phyloP scores from a whole-genome alignment of 2,888 invertebrate genomes.

The Amphipoea lucens region DNA sequence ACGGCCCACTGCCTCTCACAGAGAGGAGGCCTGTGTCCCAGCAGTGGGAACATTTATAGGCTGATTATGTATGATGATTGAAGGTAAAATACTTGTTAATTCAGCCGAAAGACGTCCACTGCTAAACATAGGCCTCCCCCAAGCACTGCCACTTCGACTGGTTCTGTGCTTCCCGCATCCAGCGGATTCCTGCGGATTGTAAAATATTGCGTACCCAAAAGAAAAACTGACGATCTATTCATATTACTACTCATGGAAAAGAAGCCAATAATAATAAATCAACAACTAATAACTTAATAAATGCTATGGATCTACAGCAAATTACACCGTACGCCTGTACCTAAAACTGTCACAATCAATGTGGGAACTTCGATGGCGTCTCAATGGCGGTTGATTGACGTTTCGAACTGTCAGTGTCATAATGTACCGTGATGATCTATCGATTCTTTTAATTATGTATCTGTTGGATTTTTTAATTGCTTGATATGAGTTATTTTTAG shows the following conservation, averaged over 20 bases:
- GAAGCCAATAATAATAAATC: slow-evolving; percentile 29
- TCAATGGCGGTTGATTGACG: slow-evolving; percentile 63
- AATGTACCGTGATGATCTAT: slow-evolving; percentile 26
- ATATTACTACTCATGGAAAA: neutral
- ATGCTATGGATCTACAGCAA: slow-evolving; percentile 25
- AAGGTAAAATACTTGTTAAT: neutral
- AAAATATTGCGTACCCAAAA: neutral
- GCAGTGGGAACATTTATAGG: too few relatives aligned
- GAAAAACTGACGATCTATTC: neutral
- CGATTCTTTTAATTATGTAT: slow-evolving; percentile 40
- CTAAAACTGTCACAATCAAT: slow-evolving; percentile 48
- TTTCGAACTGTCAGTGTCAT: slow-evolving; percentile 37
- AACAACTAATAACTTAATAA: slow-evolving; percentile 30
- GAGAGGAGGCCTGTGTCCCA: too few relatives aligned
- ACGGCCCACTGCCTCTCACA: too few relatives aligned
- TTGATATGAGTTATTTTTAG: slow-evolving; percentile 13
- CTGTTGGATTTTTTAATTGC: slow-evolving; percentile 45
- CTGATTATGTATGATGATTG: too few relatives aligned
- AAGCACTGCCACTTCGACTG: neutral
- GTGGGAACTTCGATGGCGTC: slow-evolving; percentile 33
- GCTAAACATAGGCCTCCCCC: neutral
- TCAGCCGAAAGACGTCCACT: neutral
- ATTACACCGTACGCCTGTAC: slow-evolving; percentile 21
- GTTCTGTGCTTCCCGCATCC: neutral
- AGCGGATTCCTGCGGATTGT: neutral